Percentiles rank a stretch among this genome's conserved stretches.
Evolutionary conservation across 1,140 invertebrate genomes (phyloP).

Genomic region (Cydia strobilella): DNA sequence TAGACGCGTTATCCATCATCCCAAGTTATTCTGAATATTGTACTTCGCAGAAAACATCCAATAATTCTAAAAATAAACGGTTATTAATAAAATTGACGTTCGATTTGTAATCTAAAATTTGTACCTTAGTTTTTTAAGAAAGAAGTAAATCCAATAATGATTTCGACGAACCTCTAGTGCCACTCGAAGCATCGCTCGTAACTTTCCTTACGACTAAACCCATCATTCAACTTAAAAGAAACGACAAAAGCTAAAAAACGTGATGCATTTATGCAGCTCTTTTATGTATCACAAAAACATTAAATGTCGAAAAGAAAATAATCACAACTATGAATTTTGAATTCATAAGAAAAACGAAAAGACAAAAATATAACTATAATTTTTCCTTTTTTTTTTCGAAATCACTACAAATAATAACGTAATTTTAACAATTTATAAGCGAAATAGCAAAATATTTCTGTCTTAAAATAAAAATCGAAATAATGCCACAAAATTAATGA

Average conservation of each 20-base stretch:
- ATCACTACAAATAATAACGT: constrained; percentile 62
- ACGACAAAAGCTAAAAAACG: constrained; percentile 60
- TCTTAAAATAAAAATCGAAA: constrained; percentile 64
- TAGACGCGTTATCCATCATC: constrained; percentile 55
- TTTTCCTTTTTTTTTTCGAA: constrained; percentile 46
- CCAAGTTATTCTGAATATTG: constrained; percentile 55
- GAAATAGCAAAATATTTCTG: constrained; percentile 65
- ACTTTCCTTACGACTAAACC: constrained; percentile 43
- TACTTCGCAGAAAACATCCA: constrained; percentile 45
- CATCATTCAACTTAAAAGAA: constrained; percentile 53
- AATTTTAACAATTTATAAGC: constrained; percentile 73
- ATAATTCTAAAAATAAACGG: constrained; percentile 42
- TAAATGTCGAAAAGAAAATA: constrained; percentile 76
- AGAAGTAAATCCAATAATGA: constrained; percentile 52
- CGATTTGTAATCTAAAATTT: constrained; percentile 64
- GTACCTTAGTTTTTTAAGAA: constrained; percentile 62
- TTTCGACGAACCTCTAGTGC: constrained; percentile 51
- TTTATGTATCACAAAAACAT: constrained; percentile 79
- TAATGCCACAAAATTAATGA: constrained; percentile 51
- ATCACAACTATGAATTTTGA: constrained; percentile 79
- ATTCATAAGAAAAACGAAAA: constrained; percentile 75
- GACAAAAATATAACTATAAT: constrained; percentile 71
- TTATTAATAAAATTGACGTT: constrained; percentile 54
- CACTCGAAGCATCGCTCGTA: constrained; percentile 42
- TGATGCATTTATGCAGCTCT: constrained; percentile 75